Evolutionary conservation across 2,888 invertebrate species (phyloP).

Genomic region (Luperina nickerlii): DNA sequence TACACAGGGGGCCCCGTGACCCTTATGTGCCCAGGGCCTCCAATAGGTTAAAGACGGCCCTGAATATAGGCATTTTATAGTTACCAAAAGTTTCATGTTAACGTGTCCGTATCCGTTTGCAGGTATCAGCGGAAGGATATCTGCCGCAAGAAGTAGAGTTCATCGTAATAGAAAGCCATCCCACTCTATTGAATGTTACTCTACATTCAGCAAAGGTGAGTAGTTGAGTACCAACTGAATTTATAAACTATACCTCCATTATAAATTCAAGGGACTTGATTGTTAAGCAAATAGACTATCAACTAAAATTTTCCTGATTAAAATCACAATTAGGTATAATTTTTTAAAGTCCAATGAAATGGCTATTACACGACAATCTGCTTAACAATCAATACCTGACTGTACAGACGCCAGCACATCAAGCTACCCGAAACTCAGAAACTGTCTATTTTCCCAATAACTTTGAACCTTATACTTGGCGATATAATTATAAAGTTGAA

Average conservation of each 20-base stretch:
- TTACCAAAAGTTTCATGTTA: conserved; percentile 1
- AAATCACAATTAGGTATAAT: not conserved
- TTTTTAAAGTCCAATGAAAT: not conserved
- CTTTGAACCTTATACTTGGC: too few relatives aligned
- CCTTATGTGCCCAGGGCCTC: too few relatives aligned
- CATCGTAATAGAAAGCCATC: conserved; percentile 95
- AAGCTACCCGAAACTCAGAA: too few relatives aligned
- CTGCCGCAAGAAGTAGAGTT: conserved; percentile 96
- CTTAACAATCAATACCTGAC: conserved; percentile 7
- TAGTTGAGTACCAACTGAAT: conserved; percentile 26
- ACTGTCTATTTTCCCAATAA: too few relatives aligned
- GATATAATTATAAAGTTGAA: too few relatives aligned
- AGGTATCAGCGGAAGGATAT: conserved; percentile 96
- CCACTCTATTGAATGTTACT: conserved; percentile 95
- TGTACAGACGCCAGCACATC: too few relatives aligned
- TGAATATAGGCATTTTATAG: not conserved
- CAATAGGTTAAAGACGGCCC: too few relatives aligned
- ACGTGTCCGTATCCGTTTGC: conserved; percentile 44
- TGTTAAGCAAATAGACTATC: not conserved
- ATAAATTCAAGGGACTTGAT: not conserved
- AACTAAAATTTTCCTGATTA: not conserved
- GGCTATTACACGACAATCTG: not conserved
- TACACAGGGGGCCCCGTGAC: too few relatives aligned
- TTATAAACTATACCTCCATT: not conserved
- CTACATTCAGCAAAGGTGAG: conserved; percentile 94